phyloP scores from a whole-genome alignment of 2,797 vertebrate species.

The Hylomyscus alleni region DNA sequence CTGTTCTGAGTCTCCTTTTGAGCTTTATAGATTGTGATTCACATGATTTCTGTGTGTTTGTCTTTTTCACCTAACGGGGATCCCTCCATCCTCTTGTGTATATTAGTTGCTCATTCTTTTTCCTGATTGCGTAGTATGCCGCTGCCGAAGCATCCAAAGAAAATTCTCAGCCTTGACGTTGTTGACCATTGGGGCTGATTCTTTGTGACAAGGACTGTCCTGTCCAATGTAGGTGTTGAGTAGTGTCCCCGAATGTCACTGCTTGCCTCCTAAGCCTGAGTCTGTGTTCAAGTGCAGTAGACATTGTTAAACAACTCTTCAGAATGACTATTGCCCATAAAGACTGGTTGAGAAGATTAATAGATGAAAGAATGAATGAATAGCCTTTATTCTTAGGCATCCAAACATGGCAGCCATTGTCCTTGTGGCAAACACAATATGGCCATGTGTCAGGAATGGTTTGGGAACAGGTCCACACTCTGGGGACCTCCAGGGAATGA shows the following conservation, averaged over 20 bases:
- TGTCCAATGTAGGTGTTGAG: not conserved
- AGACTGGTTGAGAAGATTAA: not conserved
- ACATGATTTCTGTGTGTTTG: not conserved
- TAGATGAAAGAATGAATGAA: not conserved
- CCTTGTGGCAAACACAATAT: accelerated
- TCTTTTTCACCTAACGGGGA: not conserved
- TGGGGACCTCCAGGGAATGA: not conserved
- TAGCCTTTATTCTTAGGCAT: not conserved
- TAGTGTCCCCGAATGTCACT: not conserved
- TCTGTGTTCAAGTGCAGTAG: not conserved
- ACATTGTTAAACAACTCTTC: not conserved
- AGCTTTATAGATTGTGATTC: not conserved
- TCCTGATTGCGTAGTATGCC: not conserved
- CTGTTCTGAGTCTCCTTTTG: not conserved
- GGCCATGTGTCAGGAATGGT: accelerated
- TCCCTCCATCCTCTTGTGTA: not conserved
- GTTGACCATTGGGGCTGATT: not conserved
- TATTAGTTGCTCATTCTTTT: not conserved
- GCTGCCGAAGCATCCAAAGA: accelerated
- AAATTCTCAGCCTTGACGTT: not conserved
- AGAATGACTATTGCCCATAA: not conserved
- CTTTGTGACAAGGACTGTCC: not conserved
- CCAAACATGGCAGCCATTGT: accelerated
- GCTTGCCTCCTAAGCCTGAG: not conserved
- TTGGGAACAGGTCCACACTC: not conserved